Conservation (phyloP, 2,113 vertebrate species). For the Dermatemys mawii region DNA sequence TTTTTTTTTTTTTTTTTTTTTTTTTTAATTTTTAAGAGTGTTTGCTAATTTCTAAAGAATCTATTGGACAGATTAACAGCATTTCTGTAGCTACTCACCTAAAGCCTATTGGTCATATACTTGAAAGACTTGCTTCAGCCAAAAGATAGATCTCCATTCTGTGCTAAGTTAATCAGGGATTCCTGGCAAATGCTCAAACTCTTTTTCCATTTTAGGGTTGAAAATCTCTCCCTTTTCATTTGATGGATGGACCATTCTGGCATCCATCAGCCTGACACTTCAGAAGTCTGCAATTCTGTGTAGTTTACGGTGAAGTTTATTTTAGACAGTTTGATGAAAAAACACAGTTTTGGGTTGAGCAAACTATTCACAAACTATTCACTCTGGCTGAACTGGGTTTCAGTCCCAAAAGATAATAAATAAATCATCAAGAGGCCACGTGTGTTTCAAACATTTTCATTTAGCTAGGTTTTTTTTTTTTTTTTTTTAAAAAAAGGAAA, state of each 20-base stretch:
- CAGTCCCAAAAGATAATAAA: background rate
- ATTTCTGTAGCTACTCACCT: accelerated
- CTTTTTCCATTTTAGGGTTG: no score
- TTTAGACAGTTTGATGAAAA: background rate
- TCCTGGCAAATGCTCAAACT: background rate
- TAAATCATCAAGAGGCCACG: background rate
- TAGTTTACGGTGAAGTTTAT: background rate
- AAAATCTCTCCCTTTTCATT: background rate
- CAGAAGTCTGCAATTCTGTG: background rate
- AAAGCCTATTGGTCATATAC: accelerated
- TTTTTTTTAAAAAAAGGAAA: no score
- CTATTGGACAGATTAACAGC: accelerated
- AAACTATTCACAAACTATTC: background rate
- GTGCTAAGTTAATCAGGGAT: background rate
- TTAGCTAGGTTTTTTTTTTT: background rate
- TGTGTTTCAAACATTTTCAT: background rate
- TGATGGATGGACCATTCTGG: background rate
- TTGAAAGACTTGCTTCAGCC: accelerated
- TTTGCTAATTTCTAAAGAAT: background rate
- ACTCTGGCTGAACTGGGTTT: background rate
- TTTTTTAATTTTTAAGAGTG: no score
- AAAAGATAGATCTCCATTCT: no score
- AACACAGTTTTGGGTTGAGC: no score
- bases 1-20: no score
- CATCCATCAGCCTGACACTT: background rate